A percentile compares a stretch with the other conserved stretches of the same genome.
These are phyloP conservation scores for Gymnorhina tibicen DNA, from an alignment of 2,113 vertebrate genomes.

Conservation along the genomic window DNA sequence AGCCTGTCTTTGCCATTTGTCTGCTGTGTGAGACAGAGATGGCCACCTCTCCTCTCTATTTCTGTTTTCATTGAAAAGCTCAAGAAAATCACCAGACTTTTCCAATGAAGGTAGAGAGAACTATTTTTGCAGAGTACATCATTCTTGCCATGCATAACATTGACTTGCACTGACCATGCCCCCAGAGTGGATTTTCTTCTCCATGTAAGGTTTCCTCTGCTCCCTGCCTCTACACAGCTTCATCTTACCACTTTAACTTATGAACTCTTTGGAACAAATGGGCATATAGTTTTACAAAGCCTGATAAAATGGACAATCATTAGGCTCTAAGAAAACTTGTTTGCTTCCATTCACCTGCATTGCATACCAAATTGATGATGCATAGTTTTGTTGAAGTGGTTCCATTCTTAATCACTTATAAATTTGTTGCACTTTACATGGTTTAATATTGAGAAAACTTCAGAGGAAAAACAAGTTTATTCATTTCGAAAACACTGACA, in stretches of 20 bases:
- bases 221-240: background rate
- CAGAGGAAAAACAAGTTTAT: background rate
- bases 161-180: background rate
- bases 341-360: background rate
- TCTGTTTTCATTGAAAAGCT: background rate
- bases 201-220: background rate
- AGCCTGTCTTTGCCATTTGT: background rate
- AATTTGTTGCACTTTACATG: background rate
- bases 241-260: background rate
- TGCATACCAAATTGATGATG: background rate
- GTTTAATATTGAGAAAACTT: background rate
- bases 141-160: background rate
- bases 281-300: background rate
- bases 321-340: background rate
- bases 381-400: background rate
- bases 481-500: background rate
- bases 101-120: background rate
- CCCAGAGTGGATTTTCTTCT: background rate
- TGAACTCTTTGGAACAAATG: background rate
- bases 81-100: background rate
- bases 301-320: background rate
- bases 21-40: background rate
- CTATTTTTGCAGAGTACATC: background rate
- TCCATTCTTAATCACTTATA: background rate
- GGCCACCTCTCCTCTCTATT: background rate